Evolutionary conservation across 2,888 invertebrate genomes (phyloP).

Genomic region (Caenorhabditis japonica): DNA sequence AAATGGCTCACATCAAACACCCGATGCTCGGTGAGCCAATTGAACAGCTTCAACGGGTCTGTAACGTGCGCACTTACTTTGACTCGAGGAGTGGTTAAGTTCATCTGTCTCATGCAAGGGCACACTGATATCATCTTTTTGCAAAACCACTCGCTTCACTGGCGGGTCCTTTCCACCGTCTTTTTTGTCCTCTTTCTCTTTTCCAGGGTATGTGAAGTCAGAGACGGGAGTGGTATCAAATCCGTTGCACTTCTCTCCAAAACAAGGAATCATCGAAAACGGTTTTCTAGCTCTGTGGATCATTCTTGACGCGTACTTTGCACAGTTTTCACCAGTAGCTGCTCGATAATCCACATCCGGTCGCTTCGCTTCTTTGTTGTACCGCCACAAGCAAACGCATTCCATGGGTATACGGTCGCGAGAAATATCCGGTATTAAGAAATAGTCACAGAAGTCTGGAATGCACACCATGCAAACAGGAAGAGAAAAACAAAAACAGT

Average conservation of each 20-base stretch:
- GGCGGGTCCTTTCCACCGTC: neutral
- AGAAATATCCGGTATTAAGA: conserved; percentile 55
- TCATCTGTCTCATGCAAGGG: conserved; percentile 28
- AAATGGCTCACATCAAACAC: conserved; percentile 68
- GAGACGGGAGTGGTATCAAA: conserved; percentile 11
- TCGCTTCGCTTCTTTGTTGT: conserved; percentile 51
- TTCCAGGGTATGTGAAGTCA: conserved; percentile 6
- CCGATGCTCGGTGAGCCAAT: conserved; percentile 63
- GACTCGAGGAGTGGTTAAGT: neutral
- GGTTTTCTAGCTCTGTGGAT: conserved; percentile 49
- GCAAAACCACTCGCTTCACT: conserved; percentile 39
- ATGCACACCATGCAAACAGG: conserved; percentile 27
- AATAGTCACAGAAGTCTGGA: conserved; percentile 76
- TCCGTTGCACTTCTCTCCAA: conserved; percentile 55
- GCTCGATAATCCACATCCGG: conserved; percentile 60
- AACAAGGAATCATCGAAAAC: conserved; percentile 50
- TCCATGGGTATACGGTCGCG: conserved; percentile 64
- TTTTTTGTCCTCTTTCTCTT: conserved; percentile 9
- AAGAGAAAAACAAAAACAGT: neutral
- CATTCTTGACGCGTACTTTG: conserved; percentile 59
- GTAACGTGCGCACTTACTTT: conserved; percentile 48
- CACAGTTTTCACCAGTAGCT: conserved; percentile 57
- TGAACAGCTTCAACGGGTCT: conserved; percentile 74
- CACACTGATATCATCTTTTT: conserved; percentile 30
- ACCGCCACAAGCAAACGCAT: conserved; percentile 74